phyloP scores from a whole-genome alignment of 2,113 vertebrate genomes.

The Poicephalus meyeri region DNA sequence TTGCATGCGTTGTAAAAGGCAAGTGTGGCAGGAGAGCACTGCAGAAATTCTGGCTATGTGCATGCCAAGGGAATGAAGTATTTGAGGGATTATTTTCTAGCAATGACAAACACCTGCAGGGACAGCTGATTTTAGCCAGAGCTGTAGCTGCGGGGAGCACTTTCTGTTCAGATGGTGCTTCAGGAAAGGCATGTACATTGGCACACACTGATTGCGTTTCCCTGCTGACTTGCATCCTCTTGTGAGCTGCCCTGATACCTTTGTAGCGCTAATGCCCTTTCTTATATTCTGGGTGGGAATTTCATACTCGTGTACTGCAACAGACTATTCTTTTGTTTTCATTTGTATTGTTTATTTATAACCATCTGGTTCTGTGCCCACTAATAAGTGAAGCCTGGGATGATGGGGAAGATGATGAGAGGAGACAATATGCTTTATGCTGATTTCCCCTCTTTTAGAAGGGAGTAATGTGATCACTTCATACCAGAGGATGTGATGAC shows the following conservation, averaged over 20 bases:
- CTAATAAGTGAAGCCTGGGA: background rate
- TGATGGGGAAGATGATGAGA: background rate
- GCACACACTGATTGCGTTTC: accelerated
- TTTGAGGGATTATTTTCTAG: background rate
- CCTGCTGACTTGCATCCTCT: background rate
- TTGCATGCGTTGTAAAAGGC: accelerated
- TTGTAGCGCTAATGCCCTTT: background rate
- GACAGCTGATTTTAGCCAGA: background rate
- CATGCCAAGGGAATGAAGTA: background rate
- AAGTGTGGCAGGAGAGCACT: background rate
- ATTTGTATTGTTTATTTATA: background rate
- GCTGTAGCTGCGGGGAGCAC: background rate
- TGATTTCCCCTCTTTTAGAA: background rate
- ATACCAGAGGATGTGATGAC: background rate
- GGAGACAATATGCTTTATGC: background rate
- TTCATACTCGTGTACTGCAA: background rate
- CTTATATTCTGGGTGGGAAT: constrained; percentile 17
- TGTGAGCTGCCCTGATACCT: background rate
- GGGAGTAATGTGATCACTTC: background rate
- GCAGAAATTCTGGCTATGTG: background rate
- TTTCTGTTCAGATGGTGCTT: background rate
- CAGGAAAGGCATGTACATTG: accelerated
- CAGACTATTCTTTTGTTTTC: background rate
- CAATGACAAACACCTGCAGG: background rate
- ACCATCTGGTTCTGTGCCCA: background rate